Evolutionary conservation across 2,113 vertebrate genomes (phyloP).

Genomic region (Girardinichthys multiradiatus): DNA sequence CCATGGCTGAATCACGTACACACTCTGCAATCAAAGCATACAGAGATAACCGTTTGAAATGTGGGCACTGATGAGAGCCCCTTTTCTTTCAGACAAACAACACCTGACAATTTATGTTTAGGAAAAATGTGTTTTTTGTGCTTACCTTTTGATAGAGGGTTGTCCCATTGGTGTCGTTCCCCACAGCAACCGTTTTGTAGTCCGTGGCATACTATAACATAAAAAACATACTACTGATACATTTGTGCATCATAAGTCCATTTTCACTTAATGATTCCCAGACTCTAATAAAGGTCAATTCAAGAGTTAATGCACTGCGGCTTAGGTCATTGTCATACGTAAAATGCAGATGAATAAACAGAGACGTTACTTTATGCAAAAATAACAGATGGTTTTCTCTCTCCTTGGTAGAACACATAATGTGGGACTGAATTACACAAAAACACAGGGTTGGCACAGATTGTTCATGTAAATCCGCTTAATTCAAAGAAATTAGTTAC

Average conservation of each 20-base stretch:
- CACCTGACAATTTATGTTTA: background rate
- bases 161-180: slow-evolving; percentile 86
- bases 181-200: slow-evolving; percentile 80
- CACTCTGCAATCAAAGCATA: slow-evolving; percentile 2
- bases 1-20: background rate
- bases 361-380: no score
- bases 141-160: slow-evolving; percentile 87
- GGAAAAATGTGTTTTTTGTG: background rate
- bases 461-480: background rate
- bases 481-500: background rate
- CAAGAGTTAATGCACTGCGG: background rate
- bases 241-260: background rate
- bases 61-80: background rate
- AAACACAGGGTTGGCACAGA: background rate
- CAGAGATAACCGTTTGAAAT: slow-evolving; percentile 12
- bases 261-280: background rate
- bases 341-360: background rate
- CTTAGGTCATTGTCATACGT: background rate
- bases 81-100: background rate
- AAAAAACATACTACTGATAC: background rate
- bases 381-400: no score
- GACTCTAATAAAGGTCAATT: no score
- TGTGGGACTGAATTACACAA: no score
- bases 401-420: no score
- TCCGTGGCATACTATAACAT: slow-evolving; percentile 88